Conservation (phyloP, 2,797 vertebrate genomes). For the Sebastiscus tertius region DNA sequence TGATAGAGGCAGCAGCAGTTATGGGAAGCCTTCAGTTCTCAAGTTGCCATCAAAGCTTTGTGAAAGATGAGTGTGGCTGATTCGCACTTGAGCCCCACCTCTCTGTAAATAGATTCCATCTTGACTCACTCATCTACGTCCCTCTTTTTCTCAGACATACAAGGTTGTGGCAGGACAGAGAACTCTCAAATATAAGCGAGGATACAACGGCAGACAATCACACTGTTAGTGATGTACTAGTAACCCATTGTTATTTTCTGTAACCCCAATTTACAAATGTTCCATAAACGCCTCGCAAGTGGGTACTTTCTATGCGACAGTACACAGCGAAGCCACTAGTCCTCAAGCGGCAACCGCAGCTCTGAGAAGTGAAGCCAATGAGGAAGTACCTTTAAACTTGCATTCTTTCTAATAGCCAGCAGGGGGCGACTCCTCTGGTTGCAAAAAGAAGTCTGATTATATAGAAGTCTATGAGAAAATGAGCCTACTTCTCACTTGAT, state of each 20-base stretch:
- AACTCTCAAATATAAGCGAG: slow-evolving; percentile 23
- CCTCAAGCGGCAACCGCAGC: not conserved
- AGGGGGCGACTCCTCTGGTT: not conserved
- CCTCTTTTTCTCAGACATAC: slow-evolving; percentile 20
- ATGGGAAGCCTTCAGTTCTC: slow-evolving; percentile 61
- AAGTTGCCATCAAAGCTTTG: slow-evolving; percentile 54
- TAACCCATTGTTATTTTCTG: not conserved
- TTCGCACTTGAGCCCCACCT: slow-evolving; percentile 45
- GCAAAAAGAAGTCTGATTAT: not conserved
- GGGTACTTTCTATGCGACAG: not conserved
- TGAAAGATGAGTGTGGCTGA: slow-evolving; percentile 58
- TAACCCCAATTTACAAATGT: not conserved
- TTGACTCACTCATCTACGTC: slow-evolving; percentile 23
- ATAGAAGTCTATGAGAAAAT: not conserved
- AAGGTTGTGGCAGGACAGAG: slow-evolving; percentile 9
- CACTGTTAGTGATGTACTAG: not conserved
- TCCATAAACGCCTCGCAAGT: not conserved
- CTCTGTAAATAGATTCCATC: slow-evolving; percentile 56
- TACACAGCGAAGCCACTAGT: not conserved
- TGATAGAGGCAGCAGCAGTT: slow-evolving; percentile 57
- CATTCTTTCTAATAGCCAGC: not conserved
- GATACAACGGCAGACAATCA: slow-evolving; percentile 6
- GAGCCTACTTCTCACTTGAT: rapidly evolving
- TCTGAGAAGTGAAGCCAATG: not conserved
- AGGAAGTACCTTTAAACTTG: not conserved